Conservation (phyloP, 2,113 vertebrate species). For the Protobothrops flavoviridis region DNA sequence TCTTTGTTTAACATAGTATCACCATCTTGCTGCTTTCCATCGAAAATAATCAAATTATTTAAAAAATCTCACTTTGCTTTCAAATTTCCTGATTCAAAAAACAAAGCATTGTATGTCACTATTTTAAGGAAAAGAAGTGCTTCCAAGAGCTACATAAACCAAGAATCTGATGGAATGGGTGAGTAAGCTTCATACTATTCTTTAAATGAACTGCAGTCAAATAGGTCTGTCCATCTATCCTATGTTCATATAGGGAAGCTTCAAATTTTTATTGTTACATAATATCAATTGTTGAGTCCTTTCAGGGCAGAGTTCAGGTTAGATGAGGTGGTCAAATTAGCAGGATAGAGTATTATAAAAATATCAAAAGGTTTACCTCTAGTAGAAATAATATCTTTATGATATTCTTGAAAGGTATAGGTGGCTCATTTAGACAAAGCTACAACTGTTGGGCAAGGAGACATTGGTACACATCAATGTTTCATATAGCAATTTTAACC, state of each 20-base stretch:
- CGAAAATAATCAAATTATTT: not conserved
- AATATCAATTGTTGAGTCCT: not conserved
- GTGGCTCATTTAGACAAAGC: not conserved
- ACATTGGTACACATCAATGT: not conserved
- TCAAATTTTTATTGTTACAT: not conserved
- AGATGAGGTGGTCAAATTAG: not conserved
- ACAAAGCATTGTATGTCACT: not conserved
- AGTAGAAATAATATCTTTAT: not conserved
- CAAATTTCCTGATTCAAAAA: conserved; percentile 19
- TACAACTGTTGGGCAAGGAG: not conserved
- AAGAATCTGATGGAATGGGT: not conserved
- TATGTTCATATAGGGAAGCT: not conserved
- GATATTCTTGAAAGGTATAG: not conserved
- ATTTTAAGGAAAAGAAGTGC: not conserved
- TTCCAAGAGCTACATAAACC: not conserved
- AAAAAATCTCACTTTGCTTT: not conserved
- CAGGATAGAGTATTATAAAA: not conserved
- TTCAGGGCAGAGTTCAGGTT: not conserved
- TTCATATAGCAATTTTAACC: not conserved
- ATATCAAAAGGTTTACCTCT: not conserved
- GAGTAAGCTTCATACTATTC: not conserved
- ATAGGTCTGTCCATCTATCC: not conserved
- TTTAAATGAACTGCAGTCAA: not conserved
- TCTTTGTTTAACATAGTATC: not conserved
- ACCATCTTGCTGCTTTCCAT: not conserved